Evolutionary conservation across 2,113 vertebrate genomes (phyloP), one percentile per base, ranked within the genome.

Genomic region (Condylura cristata): DNA sequence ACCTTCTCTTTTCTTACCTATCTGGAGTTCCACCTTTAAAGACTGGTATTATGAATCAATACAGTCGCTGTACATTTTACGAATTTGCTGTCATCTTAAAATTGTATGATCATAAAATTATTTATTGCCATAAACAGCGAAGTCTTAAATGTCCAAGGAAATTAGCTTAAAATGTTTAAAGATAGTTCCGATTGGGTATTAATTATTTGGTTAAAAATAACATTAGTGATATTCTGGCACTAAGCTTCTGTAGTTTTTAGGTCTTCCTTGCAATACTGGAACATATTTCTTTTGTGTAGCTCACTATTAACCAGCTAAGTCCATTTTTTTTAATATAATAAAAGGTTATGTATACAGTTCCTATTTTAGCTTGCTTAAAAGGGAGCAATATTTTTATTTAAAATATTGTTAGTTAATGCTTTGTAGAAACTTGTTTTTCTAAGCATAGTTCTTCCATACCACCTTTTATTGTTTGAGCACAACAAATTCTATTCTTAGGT

Each of bases 381-480:
- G 95, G 98, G 96, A 98, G 97, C 97, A 98, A 97, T 98, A 98
- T 97, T 98, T 98, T 98, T 98, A 97, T 98, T 97, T 98, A 98
- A 98, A 97, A 97, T 97, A 97, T 96, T 97, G 94, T 98, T 98
- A 95, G 93, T 85, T 96, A 97, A 96, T 96, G 95, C 95, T 98
- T 98, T 97, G 72, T 98, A 98, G 97, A 96, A 95, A 90, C 28
- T 86, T 98, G 98, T 68, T 97, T 98, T 98, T 98, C 91, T 95
- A 97, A 96, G 95, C 93, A 95, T 92, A 83, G 66, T 97, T 98
- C 71, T 95, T 97, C 94, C 65, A 84, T 92, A 68, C 44, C 53
- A 71, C 58, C 86, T 58, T 95, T 96, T 94, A 58, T 97, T 97
- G 72, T 96, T 93, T 96, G 93, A 98, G 93, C 88, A 97, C 58